phyloP scores from a whole-genome alignment of 2,797 vertebrate species.

The Percopsis omiscomaycus region DNA sequence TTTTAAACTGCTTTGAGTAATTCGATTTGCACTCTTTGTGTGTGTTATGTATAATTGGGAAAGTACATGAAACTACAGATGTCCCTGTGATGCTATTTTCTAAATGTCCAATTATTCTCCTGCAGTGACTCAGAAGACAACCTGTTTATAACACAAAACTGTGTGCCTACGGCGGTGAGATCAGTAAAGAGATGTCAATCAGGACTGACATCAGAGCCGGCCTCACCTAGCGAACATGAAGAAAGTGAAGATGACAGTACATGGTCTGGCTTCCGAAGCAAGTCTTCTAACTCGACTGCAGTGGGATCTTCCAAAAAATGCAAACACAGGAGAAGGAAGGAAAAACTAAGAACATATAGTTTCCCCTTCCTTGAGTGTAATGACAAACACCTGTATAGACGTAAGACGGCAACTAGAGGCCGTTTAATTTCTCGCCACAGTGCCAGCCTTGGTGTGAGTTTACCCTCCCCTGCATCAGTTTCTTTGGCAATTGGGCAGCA shows the following conservation, averaged over 20 bases:
- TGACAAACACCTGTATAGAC: slow-evolving; percentile 61
- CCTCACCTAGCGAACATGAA: not conserved
- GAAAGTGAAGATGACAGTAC: slow-evolving; percentile 6
- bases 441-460: slow-evolving; percentile 54
- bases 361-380: slow-evolving; percentile 78
- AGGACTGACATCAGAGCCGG: not conserved
- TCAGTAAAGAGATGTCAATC: not conserved
- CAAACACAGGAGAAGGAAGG: slow-evolving; percentile 11
- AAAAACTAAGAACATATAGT: slow-evolving; percentile 41
- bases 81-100: not conserved
- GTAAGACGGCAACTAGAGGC: not conserved
- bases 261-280: not conserved
- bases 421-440: not conserved
- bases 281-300: not conserved
- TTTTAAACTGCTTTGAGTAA: no score
- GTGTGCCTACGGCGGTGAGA: slow-evolving; percentile 31
- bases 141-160: slow-evolving; percentile 71
- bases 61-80: not conserved
- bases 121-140: slow-evolving; percentile 74
- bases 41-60: not conserved
- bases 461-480: not conserved
- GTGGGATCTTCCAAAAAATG: slow-evolving; percentile 9
- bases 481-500: not conserved
- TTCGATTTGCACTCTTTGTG: no score
- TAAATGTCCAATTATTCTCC: not conserved